A percentile compares a stretch with the other conserved stretches of the same genome.
Conservation (phyloP, 2,888 invertebrate species). For the Nymphalis polychloros region DNA sequence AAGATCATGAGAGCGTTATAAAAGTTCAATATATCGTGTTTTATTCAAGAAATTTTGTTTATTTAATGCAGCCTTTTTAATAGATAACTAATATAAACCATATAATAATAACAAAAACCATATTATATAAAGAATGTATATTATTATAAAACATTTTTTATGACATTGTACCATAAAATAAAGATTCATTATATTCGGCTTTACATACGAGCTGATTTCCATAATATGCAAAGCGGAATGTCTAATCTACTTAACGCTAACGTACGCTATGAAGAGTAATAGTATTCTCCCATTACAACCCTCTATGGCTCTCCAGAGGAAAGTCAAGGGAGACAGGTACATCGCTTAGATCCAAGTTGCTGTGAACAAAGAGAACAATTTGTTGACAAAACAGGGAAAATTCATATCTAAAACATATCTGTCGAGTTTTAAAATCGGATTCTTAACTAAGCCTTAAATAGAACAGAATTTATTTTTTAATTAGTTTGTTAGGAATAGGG, state of each 20-base stretch:
- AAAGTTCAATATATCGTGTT: conserved; percentile 8
- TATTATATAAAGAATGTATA: too few relatives aligned
- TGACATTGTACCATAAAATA: too few relatives aligned
- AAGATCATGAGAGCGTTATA: conserved; percentile 18
- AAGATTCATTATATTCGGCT: too few relatives aligned
- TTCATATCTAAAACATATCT: too few relatives aligned
- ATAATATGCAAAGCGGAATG: conserved; percentile 16
- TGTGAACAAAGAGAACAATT: conserved; percentile 1
- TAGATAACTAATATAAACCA: too few relatives aligned
- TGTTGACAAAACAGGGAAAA: conserved; percentile 3
- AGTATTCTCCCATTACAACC: conserved; percentile 10
- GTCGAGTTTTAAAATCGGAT: too few relatives aligned
- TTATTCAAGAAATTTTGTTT: not conserved
- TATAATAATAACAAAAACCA: too few relatives aligned
- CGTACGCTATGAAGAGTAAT: conserved; percentile 9
- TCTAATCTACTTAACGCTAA: conserved; percentile 19
- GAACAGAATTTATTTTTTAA: not conserved
- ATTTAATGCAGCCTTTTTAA: too few relatives aligned
- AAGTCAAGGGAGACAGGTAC: conserved; percentile 6
- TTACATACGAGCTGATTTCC: conserved; percentile 17
- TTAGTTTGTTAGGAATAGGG: too few relatives aligned
- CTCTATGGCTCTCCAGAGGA: conserved; percentile 6
- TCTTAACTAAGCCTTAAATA: too few relatives aligned
- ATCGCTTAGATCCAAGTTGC: conserved; percentile 1
- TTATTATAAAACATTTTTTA: too few relatives aligned